Conservation (phyloP, 2,888 invertebrate species). For the Callyntrura sp. region DNA sequence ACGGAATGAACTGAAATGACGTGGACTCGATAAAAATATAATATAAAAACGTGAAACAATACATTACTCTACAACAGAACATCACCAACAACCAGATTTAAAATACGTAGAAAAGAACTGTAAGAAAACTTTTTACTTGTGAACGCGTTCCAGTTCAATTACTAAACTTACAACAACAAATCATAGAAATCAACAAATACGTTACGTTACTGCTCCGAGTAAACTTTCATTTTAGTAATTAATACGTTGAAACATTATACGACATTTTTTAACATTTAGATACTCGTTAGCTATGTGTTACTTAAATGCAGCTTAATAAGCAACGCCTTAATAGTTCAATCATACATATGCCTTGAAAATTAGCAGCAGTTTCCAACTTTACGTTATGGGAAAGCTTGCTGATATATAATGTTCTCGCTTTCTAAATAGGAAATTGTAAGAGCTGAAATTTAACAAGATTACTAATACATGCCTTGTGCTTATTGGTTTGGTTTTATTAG, state of each 20-base stretch:
- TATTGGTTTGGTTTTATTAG: conserved; percentile 17
- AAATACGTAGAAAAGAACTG: conserved; percentile 63
- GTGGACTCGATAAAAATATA: conserved; percentile 73
- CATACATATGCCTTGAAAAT: not conserved
- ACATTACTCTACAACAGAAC: conserved; percentile 64
- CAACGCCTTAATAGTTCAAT: not conserved
- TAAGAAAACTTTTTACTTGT: conserved; percentile 71
- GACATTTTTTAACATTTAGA: conserved; percentile 53
- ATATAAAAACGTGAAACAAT: conserved; percentile 72
- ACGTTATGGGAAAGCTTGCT: not conserved
- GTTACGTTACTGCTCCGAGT: not conserved
- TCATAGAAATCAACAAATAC: not conserved
- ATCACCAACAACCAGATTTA: conserved; percentile 69
- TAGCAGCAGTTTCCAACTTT: conserved; percentile 2
- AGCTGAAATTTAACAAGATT: not conserved
- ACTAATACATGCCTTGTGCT: conserved; percentile 60
- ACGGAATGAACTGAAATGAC: conserved; percentile 79
- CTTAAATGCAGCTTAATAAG: conserved; percentile 12
- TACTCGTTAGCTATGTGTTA: conserved; percentile 9
- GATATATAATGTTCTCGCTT: conserved; percentile 6
- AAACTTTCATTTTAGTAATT: not conserved
- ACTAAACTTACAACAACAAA: conserved; percentile 44
- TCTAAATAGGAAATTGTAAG: conserved; percentile 8
- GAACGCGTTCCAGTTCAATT: conserved; percentile 61
- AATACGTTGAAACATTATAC: conserved; percentile 60